phyloP scores from a whole-genome alignment of 2,113 vertebrate species.

The Chaetorhynchus papuensis region DNA sequence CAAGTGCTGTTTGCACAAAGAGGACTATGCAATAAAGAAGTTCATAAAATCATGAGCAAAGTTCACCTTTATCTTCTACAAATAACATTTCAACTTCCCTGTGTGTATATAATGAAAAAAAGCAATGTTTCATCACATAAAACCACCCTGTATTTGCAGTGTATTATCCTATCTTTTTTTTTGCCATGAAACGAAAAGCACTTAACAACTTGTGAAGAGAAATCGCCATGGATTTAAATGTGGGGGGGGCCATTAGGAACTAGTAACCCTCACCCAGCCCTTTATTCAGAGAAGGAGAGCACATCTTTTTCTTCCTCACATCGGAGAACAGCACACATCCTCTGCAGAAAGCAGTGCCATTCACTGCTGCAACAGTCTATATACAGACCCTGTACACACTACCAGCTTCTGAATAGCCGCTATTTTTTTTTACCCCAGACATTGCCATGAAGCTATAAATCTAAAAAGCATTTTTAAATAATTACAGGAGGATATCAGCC shows the following conservation, averaged over 20 bases:
- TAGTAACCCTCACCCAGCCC: not conserved
- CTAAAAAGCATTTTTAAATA: not conserved
- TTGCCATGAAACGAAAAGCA: not conserved
- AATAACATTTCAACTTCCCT: conserved; percentile 53
- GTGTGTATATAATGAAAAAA: not conserved
- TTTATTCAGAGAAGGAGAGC: not conserved
- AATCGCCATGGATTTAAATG: not conserved
- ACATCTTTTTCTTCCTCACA: not conserved
- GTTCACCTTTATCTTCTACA: conserved; percentile 56
- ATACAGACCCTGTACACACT: not conserved
- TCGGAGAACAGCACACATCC: not conserved
- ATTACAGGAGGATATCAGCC: not conserved
- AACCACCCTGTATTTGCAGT: not conserved
- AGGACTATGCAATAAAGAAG: conserved; percentile 46
- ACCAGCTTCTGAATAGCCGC: not conserved
- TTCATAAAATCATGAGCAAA: conserved; percentile 57
- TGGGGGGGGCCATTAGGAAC: not conserved
- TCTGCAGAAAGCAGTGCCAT: not conserved
- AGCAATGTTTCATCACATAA: conserved; percentile 2
- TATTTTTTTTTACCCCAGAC: not conserved
- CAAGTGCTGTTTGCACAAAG: conserved; percentile 49
- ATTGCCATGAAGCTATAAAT: not conserved
- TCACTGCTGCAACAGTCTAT: not conserved
- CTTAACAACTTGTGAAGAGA: not conserved
- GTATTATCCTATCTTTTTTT: not conserved